phyloP scores from a whole-genome alignment of 1,140 invertebrate genomes.

The Uloborus diversus region DNA sequence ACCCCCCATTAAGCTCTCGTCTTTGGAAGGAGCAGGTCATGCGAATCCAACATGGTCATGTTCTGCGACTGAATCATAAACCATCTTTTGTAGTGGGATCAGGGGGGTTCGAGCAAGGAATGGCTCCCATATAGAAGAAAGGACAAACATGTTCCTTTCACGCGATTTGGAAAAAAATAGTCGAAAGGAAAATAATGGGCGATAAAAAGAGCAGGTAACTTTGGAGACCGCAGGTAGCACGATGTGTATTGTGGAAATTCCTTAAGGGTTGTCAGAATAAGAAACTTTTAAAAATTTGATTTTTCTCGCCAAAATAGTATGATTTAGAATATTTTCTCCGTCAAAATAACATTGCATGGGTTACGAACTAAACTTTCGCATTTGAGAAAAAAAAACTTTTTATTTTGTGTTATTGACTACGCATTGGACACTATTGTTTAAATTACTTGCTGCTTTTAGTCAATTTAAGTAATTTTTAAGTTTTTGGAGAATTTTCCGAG shows the following conservation, averaged over 20 bases:
- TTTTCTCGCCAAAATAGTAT: background rate
- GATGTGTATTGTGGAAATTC: background rate
- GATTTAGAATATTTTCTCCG: background rate
- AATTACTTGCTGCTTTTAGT: no score
- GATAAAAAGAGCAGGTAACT: slow-evolving; percentile 28
- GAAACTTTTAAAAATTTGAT: background rate
- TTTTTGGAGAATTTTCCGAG: no score
- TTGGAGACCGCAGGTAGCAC: slow-evolving; percentile 13
- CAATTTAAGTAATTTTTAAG: no score
- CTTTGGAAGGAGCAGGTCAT: slow-evolving; percentile 10
- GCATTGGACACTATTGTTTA: no score
- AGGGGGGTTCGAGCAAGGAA: background rate
- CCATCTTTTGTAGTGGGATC: slow-evolving; percentile 22
- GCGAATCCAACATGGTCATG: slow-evolving; percentile 41
- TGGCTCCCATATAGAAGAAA: slow-evolving; percentile 2
- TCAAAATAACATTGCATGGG: background rate
- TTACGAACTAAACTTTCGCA: background rate
- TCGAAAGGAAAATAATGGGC: slow-evolving; percentile 24
- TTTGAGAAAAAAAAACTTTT: background rate
- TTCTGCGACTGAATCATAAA: slow-evolving; percentile 43
- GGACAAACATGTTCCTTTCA: slow-evolving; percentile 36
- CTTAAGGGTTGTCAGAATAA: background rate
- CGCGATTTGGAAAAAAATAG: slow-evolving; percentile 16
- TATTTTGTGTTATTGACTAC: background rate
- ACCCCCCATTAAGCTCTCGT: background rate